Base-by-base conservation (phyloP, 2,797 vertebrate species). In the Tragelaphus oryx region DNA sequence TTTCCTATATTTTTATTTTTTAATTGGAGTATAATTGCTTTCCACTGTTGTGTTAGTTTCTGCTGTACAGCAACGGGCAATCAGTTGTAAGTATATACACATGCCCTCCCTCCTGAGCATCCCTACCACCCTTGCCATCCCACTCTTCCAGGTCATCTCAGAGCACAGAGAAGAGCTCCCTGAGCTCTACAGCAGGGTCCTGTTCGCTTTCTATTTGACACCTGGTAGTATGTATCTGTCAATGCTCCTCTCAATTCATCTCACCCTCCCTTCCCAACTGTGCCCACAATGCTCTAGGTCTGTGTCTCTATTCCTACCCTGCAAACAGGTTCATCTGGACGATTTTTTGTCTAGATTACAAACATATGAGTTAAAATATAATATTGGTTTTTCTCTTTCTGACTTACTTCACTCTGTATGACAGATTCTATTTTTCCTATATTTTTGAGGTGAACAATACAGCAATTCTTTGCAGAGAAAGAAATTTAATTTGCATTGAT, bases 141-240 rank as follows among this genome's bases (percentile, higher is more conserved):
- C 37, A 74, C 20, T 20, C 65, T 18, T 6, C 65, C 37, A 12
- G 33, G 68, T 41, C 37, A 71, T 41, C 37, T 41, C 5, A 2
- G 68, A 24, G 68, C 37, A 41, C 37, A 13, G 10, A 41, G 37
- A 11, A 44, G 68, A 44, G 68, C 22, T 74, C 22, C 37, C 20
- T 0, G 1, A 7, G 5, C 68, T 74, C 24, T 3, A 74, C 6
- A 26, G 11, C 9, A 44, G 68, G 3, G 0, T 44, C 68, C 68
- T 6, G 0, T 8, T 2, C 2, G 0, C 68, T 44, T 4, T 24
- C 22, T 26, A 0, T 13, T 44, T 74, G 33, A 71, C 6, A 24
- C 37, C 20, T 44, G 22, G 68, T 13, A 8, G 37, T 8, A 74
- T 44, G 8, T 65, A 33, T 5, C 8, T 65, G 37, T 14, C 68